Base-by-base conservation (phyloP, 1,140 invertebrate genomes). In the Drosophila nikananu region DNA sequence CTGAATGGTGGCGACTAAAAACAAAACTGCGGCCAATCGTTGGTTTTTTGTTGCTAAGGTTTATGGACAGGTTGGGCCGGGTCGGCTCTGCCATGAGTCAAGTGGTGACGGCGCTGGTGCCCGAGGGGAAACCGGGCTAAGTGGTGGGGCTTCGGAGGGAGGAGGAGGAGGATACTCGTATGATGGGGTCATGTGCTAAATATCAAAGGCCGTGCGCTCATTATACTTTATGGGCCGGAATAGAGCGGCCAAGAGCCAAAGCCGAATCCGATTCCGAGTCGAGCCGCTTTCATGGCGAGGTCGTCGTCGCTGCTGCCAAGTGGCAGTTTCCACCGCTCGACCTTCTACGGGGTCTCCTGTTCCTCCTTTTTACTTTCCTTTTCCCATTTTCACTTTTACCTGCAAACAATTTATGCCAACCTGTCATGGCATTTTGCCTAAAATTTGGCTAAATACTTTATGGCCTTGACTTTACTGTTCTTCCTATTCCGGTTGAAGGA, bases 141-240 rank as follows among this genome's bases (percentile, higher is more conserved):
- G 21, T 27, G 51, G 15, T 54, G 51, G 30, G 32, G 55, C 17
- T 21, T 27, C 39, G 42, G 37, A 39, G 27, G 30, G 59, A 17
- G 37, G 19, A 58, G 21, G 39, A 13, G 15, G 49, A 52, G 51
- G 51, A 52, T 17, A 39, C 35, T 57, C 54, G 54, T 57, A 23
- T 27, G 65, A 46, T 61, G 65, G 54, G 79, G 68, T 63, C 80
- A 83, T 87, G 83, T 76, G 65, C 81, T 81, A 90, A 89, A 89
- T 89, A 89, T 90, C 84, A 89, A 84, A 89, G 84, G 84, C 81
- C 81, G 73, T 83, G 83, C 62, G 77, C 80, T 81, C 84, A 87
- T 87, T 89, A 89, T 81, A 89, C 51, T 84, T 81, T 90, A 89
- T 87, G 65, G 58, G 65, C 58, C 81, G 61, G 70, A 73, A 46